Conservation (phyloP, 2,797 vertebrate genomes). For the Rhinogobio ventralis region DNA sequence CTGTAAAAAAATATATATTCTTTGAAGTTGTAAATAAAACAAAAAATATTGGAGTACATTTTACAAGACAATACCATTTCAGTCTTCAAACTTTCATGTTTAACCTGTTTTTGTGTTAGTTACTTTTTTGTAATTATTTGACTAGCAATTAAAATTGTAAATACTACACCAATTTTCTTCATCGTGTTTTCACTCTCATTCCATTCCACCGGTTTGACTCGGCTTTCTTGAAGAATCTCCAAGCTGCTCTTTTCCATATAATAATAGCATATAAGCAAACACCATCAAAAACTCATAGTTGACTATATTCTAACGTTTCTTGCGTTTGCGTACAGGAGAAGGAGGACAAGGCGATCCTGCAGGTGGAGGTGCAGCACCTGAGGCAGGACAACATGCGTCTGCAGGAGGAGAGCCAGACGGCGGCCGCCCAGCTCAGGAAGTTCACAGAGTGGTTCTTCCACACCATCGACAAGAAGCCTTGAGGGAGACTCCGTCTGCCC, state of each 20-base stretch:
- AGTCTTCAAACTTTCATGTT: too few species aligned
- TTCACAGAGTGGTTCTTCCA: slow-evolving; percentile 99
- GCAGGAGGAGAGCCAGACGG: slow-evolving; percentile 95
- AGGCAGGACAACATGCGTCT: slow-evolving; percentile 96
- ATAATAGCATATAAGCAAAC: neutral
- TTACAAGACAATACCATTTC: neutral
- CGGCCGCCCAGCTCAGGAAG: slow-evolving; percentile 93
- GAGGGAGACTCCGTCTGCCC: slow-evolving; percentile 48
- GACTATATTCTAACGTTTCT: neutral
- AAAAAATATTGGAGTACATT: too few species aligned
- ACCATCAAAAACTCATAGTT: neutral
- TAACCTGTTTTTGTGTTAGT: neutral
- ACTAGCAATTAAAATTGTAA: neutral
- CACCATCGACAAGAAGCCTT: slow-evolving; percentile 92
- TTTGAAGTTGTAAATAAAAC: too few species aligned
- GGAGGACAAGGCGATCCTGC: slow-evolving; percentile 94
- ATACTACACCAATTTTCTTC: neutral
- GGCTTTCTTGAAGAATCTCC: neutral
- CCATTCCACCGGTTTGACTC: neutral
- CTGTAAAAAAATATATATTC: too few species aligned
- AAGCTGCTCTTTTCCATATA: neutral
- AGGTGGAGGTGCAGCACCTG: slow-evolving; percentile 95
- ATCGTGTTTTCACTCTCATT: neutral
- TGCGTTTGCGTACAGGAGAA: slow-evolving; percentile 84
- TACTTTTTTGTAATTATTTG: neutral